phyloP scores from a whole-genome alignment of 2,797 vertebrate species.

The Remorina albescens region DNA sequence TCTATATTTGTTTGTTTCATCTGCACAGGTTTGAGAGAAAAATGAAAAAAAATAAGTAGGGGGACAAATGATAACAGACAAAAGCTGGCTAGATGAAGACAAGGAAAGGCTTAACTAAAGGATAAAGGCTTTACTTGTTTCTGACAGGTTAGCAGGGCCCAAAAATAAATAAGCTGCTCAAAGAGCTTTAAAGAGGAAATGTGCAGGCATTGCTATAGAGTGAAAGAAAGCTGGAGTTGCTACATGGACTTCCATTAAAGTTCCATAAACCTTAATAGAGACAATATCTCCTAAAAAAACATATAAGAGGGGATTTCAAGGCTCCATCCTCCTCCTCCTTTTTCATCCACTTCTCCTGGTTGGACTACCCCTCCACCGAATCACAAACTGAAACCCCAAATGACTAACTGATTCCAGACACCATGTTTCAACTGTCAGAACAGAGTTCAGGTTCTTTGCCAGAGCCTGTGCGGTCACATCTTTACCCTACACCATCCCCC shows the following conservation, averaged over 20 bases:
- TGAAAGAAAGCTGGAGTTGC: conserved; percentile 23
- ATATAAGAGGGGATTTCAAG: conserved; percentile 52
- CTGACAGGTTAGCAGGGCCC: conserved; percentile 38
- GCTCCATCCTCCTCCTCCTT: conserved; percentile 40
- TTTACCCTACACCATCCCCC: conserved; percentile 61
- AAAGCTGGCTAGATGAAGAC: conserved; percentile 37
- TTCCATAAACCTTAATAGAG: conserved; percentile 47
- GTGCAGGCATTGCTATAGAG: conserved; percentile 28
- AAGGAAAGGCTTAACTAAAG: conserved; percentile 31
- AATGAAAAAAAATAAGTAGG: conserved; percentile 5
- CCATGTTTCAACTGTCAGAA: conserved; percentile 71
- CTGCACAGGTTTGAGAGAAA: conserved; percentile 15
- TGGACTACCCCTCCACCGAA: conserved; percentile 59
- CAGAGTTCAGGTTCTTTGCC: conserved; percentile 69
- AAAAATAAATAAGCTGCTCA: conserved; percentile 36
- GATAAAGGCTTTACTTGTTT: conserved; percentile 33
- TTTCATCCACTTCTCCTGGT: conserved; percentile 59
- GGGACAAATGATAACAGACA: conserved; percentile 33
- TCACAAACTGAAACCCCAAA: conserved; percentile 74
- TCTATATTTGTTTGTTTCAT: conserved; percentile 30
- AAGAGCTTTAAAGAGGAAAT: conserved; percentile 26
- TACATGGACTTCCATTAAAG: conserved; percentile 47
- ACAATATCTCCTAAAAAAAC: conserved; percentile 37
- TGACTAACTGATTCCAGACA: conserved; percentile 79
- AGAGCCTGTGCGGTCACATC: conserved; percentile 70